Evolutionary conservation across 2,113 vertebrate species (phyloP).

Genomic region (Microtus oregoni): DNA sequence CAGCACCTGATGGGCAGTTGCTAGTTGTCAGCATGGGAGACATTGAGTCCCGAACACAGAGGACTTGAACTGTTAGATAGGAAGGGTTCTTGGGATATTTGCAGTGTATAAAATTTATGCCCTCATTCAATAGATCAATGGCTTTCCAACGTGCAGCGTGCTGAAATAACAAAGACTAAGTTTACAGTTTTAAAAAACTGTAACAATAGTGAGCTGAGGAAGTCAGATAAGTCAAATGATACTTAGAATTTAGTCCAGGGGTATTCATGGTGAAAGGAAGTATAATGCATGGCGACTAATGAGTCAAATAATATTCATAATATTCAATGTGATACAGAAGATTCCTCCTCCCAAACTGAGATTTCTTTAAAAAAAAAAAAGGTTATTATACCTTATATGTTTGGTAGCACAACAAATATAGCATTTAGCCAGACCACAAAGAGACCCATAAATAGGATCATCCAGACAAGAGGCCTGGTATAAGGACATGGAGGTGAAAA

Average conservation of each 20-base stretch:
- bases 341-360: not conserved
- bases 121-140: slow-evolving; percentile 28
- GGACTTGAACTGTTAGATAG: not conserved
- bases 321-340: not conserved
- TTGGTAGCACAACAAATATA: not conserved
- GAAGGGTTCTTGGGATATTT: not conserved
- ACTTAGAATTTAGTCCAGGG: not conserved
- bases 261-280: not conserved
- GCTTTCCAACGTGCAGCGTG: not conserved
- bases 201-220: not conserved
- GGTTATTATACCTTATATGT: not conserved
- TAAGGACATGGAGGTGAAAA: not conserved
- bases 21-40: not conserved
- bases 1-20: not conserved
- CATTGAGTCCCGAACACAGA: not conserved
- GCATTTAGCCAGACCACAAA: not conserved
- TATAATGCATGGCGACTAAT: not conserved
- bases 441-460: not conserved
- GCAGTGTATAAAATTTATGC: not conserved
- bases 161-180: slow-evolving; percentile 10
- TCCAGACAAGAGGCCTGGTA: not conserved
- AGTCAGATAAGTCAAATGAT: not conserved
- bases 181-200: slow-evolving; percentile 2
- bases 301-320: not conserved
- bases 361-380: not conserved